phyloP scores from a whole-genome alignment of 2,888 invertebrate species.

The Hermodice carunculata region DNA sequence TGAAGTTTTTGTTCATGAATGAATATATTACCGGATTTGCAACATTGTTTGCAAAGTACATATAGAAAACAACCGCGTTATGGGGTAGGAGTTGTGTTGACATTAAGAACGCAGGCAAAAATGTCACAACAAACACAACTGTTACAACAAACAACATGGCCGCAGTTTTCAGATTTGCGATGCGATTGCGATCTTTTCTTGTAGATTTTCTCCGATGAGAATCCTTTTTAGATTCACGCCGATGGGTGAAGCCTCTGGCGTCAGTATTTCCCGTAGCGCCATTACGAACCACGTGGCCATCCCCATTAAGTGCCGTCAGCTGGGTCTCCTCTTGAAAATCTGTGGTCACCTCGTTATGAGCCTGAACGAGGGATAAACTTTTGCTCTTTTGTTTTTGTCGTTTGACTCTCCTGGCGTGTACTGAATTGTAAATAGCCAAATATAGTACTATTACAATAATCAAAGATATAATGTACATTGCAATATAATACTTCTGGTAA shows the following conservation, averaged over 20 bases:
- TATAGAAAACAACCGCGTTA: slow-evolving; percentile 63
- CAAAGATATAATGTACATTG: slow-evolving; percentile 61
- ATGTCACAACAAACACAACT: slow-evolving; percentile 64
- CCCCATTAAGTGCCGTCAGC: slow-evolving; percentile 41
- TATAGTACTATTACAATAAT: slow-evolving; percentile 65
- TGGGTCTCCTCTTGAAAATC: slow-evolving; percentile 36
- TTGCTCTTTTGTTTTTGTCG: slow-evolving; percentile 37
- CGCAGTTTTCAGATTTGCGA: slow-evolving; percentile 65
- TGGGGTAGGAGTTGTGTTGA: slow-evolving; percentile 46
- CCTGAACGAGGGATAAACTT: slow-evolving; percentile 26
- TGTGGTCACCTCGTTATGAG: slow-evolving; percentile 14
- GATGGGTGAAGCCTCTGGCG: not conserved
- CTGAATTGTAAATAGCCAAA: slow-evolving; percentile 62
- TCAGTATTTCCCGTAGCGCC: not conserved
- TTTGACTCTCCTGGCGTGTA: slow-evolving; percentile 42
- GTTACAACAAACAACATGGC: slow-evolving; percentile 68
- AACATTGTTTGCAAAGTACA: slow-evolving; percentile 68
- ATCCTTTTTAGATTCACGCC: slow-evolving; percentile 18
- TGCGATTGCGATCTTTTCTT: slow-evolving; percentile 37
- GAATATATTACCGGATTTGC: slow-evolving; percentile 69
- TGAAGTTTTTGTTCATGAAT: slow-evolving; percentile 68
- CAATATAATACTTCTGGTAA: slow-evolving; percentile 62
- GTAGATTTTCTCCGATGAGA: slow-evolving; percentile 30
- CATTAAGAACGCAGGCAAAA: slow-evolving; percentile 64
- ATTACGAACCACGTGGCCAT: slow-evolving; percentile 20